A percentile compares a stretch with the other conserved stretches of the same genome.
Evolutionary conservation across 2,113 vertebrate species (phyloP).

Genomic region (Chionis minor): DNA sequence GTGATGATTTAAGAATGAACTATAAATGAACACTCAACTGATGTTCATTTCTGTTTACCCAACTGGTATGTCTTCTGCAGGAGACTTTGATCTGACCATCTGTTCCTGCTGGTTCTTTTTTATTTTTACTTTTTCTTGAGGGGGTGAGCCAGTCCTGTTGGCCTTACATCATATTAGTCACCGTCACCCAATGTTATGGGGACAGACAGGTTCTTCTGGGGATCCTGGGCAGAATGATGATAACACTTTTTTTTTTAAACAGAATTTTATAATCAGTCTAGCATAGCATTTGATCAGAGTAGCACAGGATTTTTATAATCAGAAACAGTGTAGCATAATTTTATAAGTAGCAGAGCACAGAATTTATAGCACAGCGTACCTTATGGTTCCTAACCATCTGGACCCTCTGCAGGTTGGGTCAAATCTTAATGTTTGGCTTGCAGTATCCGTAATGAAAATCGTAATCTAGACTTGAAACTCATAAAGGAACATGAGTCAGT

Average conservation of each 20-base stretch:
- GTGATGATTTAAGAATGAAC: neutral
- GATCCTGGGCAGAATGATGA: neutral
- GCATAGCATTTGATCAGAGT: neutral
- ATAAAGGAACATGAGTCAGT: neutral
- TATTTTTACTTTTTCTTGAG: neutral
- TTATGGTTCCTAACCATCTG: neutral
- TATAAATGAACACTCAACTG: neutral
- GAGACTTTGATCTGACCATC: neutral
- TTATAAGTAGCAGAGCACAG: neutral
- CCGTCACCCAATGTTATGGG: fast-evolving
- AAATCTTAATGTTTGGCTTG: neutral
- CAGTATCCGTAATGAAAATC: neutral
- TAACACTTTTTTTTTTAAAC: neutral
- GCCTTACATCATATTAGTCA: neutral
- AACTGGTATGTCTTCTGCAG: neutral
- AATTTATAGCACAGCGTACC: neutral
- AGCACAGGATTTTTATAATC: neutral
- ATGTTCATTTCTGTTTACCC: neutral
- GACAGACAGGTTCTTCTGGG: neutral
- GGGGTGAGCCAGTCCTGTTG: neutral
- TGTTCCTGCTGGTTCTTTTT: neutral
- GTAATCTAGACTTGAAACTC: neutral
- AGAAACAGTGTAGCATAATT: neutral
- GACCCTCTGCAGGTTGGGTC: neutral
- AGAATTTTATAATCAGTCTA: neutral